Base-by-base conservation (phyloP, 1,140 invertebrate genomes). In the Panulirus ornatus region DNA sequence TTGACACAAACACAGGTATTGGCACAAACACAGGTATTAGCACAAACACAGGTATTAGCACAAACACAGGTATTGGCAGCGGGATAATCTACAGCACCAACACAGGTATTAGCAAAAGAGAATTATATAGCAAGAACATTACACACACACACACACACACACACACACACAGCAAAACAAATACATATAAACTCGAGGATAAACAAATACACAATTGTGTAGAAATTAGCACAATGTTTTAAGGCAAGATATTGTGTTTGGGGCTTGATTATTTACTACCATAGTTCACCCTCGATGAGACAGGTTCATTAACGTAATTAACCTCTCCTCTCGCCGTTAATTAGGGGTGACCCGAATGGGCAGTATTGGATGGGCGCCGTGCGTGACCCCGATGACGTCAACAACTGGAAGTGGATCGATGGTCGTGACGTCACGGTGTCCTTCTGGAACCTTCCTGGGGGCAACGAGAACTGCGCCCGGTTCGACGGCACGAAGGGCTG, bases 281-380 rank as follows among this genome's bases (percentile, higher is more conserved):
- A n/a, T n/a, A n/a, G n/a, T n/a, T n/a, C n/a, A n/a, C n/a, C n/a
- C n/a, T n/a, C n/a, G n/a, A n/a, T n/a, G n/a, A n/a, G n/a, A n/a
- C n/a, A n/a, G n/a, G n/a, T n/a, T n/a, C n/a, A n/a, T n/a, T n/a
- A n/a, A n/a, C n/a, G n/a, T n/a, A n/a, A n/a, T n/a, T n/a, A n/a
- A n/a, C n/a, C n/a, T n/a, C n/a, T n/a, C n/a, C n/a, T n/a, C n/a
- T n/a, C n/a, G 2, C 1, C 36, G 88, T 82, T 19, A 92, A 93
- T 73, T 94, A 96, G 97, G 92, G 97, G 96, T 93, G 97, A 98
- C 93, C 97, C 97, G 1, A 97, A 96, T 92, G 98, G 97, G 71
- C 97, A 98, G 92, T 99, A 98, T 93, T 99, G 98, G 98, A 97
- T 98, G 96, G 98, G 98, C 0, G 97, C 97, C 0, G 95, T 98